Percentiles rank a stretch among this genome's conserved stretches.
phyloP scores from a whole-genome alignment of 2,797 vertebrate genomes.

The Gadopsis marmoratus region DNA sequence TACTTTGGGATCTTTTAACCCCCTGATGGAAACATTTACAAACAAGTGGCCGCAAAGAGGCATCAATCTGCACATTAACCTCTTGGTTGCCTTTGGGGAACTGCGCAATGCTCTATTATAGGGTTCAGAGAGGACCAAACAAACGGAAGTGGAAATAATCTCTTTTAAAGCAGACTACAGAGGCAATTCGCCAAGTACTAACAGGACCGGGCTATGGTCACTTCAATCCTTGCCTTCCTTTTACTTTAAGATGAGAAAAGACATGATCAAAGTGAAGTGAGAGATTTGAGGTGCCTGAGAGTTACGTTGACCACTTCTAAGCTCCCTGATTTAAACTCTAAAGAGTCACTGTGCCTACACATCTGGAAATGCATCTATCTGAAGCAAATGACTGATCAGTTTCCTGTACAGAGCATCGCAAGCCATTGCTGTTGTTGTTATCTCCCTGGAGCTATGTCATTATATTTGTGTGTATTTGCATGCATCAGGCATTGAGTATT shows the following conservation, averaged over 20 bases:
- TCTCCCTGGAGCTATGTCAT: slow-evolving; percentile 57
- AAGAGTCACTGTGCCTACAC: slow-evolving; percentile 39
- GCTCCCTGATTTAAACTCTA: slow-evolving; percentile 41
- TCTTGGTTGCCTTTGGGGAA: slow-evolving; percentile 72
- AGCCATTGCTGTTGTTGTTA: slow-evolving; percentile 50
- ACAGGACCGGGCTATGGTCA: slow-evolving; percentile 48
- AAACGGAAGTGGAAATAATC: slow-evolving; percentile 68
- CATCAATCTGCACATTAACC: slow-evolving; percentile 82
- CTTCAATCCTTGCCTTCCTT: slow-evolving; percentile 38
- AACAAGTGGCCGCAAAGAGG: slow-evolving; percentile 84
- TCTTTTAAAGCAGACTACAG: slow-evolving; percentile 58
- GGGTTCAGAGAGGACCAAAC: slow-evolving; percentile 74
- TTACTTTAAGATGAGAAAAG: slow-evolving; percentile 45
- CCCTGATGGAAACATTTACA: slow-evolving; percentile 86
- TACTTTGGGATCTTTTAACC: slow-evolving; percentile 78
- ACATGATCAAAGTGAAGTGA: slow-evolving; percentile 45
- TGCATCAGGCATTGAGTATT: slow-evolving; percentile 64
- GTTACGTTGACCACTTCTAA: slow-evolving; percentile 32
- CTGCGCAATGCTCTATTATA: slow-evolving; percentile 74
- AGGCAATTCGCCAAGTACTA: slow-evolving; percentile 58
- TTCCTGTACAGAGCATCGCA: slow-evolving; percentile 48
- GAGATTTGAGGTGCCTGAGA: slow-evolving; percentile 41
- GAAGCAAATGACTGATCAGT: slow-evolving; percentile 52
- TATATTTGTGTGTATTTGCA: slow-evolving; percentile 61
- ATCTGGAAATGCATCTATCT: slow-evolving; percentile 66